These are phyloP conservation scores for Charanyca ferruginea DNA, from an alignment of 2,888 invertebrate species.

Conservation along the genomic window DNA sequence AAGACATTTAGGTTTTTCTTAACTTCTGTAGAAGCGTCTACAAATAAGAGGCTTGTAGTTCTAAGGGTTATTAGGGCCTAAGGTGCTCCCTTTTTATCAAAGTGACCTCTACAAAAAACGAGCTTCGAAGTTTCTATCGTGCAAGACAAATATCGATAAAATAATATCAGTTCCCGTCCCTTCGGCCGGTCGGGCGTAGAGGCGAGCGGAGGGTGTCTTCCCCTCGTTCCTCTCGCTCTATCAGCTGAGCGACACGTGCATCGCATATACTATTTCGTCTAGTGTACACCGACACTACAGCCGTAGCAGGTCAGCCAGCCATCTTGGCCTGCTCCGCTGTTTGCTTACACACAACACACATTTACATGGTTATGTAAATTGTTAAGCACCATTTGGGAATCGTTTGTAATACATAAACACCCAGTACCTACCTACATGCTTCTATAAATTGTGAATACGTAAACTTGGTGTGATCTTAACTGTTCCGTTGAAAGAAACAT, in stretches of 20 bases:
- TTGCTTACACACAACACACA: constrained; percentile 58
- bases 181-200: constrained; percentile 57
- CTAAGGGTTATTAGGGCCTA: too few species aligned
- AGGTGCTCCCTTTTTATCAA: neutral
- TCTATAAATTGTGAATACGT: constrained; percentile 48
- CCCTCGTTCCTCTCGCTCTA: constrained; percentile 79
- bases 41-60: too few species aligned
- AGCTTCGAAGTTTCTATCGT: constrained; percentile 1
- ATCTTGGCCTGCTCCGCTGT: constrained; percentile 37
- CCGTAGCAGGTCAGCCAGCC: constrained; percentile 54
- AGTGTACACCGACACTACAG: constrained; percentile 72
- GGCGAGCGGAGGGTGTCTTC: constrained; percentile 75
- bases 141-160: constrained; percentile 58
- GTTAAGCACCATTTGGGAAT: constrained; percentile 57
- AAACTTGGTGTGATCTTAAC: constrained; percentile 45
- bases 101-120: neutral
- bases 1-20: neutral
- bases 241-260: constrained; percentile 90
- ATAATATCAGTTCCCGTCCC: constrained; percentile 46
- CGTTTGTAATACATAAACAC: constrained; percentile 60
- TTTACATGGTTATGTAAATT: constrained; percentile 61
- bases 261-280: constrained; percentile 81
- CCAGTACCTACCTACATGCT: constrained; percentile 26
- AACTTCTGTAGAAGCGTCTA: too few species aligned
- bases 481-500: constrained; percentile 41